Conservation (phyloP, 2,797 vertebrate genomes). For the Scolopax rusticola region DNA sequence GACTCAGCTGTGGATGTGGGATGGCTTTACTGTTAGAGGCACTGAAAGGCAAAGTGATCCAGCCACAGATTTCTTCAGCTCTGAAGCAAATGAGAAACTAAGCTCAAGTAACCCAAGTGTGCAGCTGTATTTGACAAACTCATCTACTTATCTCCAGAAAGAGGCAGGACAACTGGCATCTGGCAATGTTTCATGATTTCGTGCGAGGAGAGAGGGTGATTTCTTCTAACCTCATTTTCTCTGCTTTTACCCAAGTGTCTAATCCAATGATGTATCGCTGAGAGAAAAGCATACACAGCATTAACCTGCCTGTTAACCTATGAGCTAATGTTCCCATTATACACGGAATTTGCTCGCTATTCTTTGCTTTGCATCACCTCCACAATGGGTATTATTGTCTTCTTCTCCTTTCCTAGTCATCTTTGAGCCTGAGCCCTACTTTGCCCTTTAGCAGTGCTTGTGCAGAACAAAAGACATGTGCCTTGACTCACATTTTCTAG, state of each 20-base stretch:
- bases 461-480: constrained; percentile 36
- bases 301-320: constrained; percentile 60
- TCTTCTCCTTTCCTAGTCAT: not conserved
- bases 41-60: not conserved
- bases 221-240: not conserved
- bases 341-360: not conserved
- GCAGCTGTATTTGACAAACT: not conserved
- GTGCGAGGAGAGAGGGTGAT: not conserved
- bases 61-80: not conserved
- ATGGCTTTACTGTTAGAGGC: not conserved
- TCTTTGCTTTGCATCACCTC: not conserved
- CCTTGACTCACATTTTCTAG: constrained; percentile 38
- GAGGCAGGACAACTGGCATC: not conserved
- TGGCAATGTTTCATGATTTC: not conserved
- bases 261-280: not conserved
- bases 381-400: constrained; percentile 46
- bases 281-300: not conserved
- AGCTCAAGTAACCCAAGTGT: not conserved
- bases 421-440: not conserved
- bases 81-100: not conserved
- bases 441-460: not conserved
- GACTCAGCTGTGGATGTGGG: not conserved
- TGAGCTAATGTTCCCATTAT: constrained; percentile 56
- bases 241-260: not conserved
- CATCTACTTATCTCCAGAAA: not conserved